Base-by-base conservation (phyloP, 2,113 vertebrate genomes). In the Eupsittula cactorum region DNA sequence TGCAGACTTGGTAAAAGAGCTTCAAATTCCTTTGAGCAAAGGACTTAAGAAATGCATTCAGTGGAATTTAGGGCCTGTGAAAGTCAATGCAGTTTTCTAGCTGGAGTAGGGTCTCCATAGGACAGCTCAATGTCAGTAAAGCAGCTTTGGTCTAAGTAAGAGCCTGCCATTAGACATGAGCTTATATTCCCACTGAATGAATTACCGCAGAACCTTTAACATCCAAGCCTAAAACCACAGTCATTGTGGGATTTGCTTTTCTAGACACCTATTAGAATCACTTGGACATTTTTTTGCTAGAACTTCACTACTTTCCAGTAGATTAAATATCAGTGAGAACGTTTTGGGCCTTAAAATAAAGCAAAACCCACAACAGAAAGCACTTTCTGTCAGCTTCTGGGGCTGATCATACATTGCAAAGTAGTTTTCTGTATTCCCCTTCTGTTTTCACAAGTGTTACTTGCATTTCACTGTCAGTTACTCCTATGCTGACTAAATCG, bases 11-110 rank as follows among this genome's bases (percentile, higher is more conserved):
- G 87, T 60, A 92, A 76, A 94, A 97, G 89, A 95, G 77, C 86
- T 96, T 95, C 95, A 84, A 57, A 73, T 94, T 91, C 84, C 78
- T 95, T 87, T 93, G 87, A 97, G 93, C 46, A 87, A 92, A 92
- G 89, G 55, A 79, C 89, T 92, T 87, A 75, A 84, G 89, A 95
- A 87, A 89, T 29, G 57, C 19, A 52, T 76, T 71, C 52, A 3
- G 11, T 44, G 69, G 91, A 86, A 95, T 88, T 71, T 86, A 59
- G 59, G 47, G 77, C n/a, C 94, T 86, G 62, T 68, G 83, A 65
- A 86, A 88, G 68, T 70, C 86, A 19, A 46, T 27, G n/a, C 6
- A 8, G 73, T 55, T 82, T 88, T 35, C 65, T 41, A 29, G 64
- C 50, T 33, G 7, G 78, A 94, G 64, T 11, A 0, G 74, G 52